phyloP scores from a whole-genome alignment of 37 sponge, comb jelly and placozoan genomes.

The Spongilla lacustris region DNA sequence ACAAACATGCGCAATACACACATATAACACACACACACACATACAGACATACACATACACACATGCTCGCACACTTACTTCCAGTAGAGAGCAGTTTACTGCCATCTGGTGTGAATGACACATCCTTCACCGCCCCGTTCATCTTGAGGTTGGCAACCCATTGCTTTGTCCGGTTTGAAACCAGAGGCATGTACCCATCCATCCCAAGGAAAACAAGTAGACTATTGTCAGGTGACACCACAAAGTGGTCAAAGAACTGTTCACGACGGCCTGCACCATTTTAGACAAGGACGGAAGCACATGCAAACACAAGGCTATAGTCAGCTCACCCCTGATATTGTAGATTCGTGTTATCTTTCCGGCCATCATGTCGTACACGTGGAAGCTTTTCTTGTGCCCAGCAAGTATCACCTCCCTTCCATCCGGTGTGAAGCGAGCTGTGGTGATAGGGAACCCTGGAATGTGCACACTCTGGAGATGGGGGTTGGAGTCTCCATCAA shows the following conservation, averaged over 20 bases:
- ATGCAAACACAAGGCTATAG: not conserved
- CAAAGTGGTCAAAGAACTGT: slow-evolving; percentile 56
- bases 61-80: slow-evolving; percentile 48
- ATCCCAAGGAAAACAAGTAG: slow-evolving; percentile 80
- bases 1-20: not conserved
- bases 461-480: slow-evolving; percentile 83
- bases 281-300: not conserved
- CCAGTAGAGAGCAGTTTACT: slow-evolving; percentile 73
- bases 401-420: slow-evolving; percentile 79
- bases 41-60: not conserved
- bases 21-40: not conserved
- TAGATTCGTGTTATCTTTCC: slow-evolving; percentile 76
- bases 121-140: slow-evolving; percentile 83
- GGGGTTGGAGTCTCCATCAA: slow-evolving; percentile 81
- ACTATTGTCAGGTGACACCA: slow-evolving; percentile 84
- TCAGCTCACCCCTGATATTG: slow-evolving; percentile 69
- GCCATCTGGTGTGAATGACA: slow-evolving; percentile 75
- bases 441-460: slow-evolving; percentile 72
- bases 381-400: slow-evolving; percentile 75
- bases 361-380: slow-evolving; percentile 80
- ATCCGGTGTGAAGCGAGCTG: slow-evolving; percentile 81
- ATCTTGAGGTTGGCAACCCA: slow-evolving; percentile 90
- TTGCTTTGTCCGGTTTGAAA: slow-evolving; percentile 92
- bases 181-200: slow-evolving; percentile 83
- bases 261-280: slow-evolving; percentile 71